These are phyloP conservation scores for Danionella cerebrum DNA, from an alignment of 2,113 vertebrate genomes.

Conservation along the genomic window DNA sequence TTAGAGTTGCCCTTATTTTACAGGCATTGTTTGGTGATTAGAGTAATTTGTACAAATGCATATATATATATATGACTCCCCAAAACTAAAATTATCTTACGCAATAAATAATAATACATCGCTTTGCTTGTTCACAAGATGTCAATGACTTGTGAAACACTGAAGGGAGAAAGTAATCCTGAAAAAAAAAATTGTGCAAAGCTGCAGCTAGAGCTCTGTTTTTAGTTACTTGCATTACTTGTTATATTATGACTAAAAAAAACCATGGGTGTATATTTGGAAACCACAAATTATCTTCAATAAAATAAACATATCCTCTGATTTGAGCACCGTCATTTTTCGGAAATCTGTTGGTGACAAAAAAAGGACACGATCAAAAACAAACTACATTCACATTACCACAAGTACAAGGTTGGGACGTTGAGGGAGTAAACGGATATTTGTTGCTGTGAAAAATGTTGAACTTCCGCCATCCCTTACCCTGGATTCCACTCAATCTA, in stretches of 20 bases:
- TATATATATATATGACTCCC: slow-evolving; percentile 23
- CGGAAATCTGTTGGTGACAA: neutral
- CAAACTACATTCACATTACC: slow-evolving; percentile 38
- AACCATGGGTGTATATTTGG: neutral
- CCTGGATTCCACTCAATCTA: neutral
- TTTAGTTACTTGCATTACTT: neutral
- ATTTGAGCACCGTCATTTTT: neutral
- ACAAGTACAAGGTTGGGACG: slow-evolving; percentile 49
- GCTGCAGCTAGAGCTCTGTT: neutral
- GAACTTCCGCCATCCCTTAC: slow-evolving; percentile 45
- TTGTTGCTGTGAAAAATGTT: slow-evolving; percentile 40
- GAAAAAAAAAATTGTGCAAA: neutral
- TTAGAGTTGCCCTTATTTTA: slow-evolving; percentile 27
- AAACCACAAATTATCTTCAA: neutral
- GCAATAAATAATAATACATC: neutral
- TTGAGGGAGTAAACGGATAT: slow-evolving; percentile 63
- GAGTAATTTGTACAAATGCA: slow-evolving; percentile 40
- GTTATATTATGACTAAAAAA: neutral
- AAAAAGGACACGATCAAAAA: slow-evolving; percentile 38
- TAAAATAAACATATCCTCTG: neutral
- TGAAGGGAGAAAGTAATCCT: neutral
- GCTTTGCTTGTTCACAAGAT: neutral
- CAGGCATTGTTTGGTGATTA: slow-evolving; percentile 18
- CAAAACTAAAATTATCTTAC: neutral
- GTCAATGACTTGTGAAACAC: neutral